Percentiles rank a stretch among this genome's conserved stretches.
phyloP scores from a whole-genome alignment of 2,888 invertebrate genomes.

The Drosophila flavopinicola region DNA sequence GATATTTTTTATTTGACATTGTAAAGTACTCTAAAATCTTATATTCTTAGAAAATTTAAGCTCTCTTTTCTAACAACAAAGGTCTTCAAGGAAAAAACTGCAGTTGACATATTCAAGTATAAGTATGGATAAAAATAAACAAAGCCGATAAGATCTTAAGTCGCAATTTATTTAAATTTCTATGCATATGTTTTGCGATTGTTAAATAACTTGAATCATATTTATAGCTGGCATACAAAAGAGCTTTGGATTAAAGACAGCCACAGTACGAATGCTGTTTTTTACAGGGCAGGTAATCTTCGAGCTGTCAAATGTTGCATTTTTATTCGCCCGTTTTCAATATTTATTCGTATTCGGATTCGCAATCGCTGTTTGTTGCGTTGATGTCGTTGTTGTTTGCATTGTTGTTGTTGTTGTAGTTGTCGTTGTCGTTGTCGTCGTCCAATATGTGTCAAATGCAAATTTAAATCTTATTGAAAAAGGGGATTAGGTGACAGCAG shows the following conservation, averaged over 20 bases:
- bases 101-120: no score
- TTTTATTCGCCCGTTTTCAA: conserved; percentile 46
- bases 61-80: no score
- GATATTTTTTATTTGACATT: no score
- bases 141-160: no score
- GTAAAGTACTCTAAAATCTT: no score
- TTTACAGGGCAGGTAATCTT: conserved; percentile 56
- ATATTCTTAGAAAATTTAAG: not conserved
- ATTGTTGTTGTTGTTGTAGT: conserved; percentile 9
- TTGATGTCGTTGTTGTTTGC: conserved; percentile 1
- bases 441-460: conserved; percentile 81
- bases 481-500: conserved; percentile 80
- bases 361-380: conserved; percentile 47
- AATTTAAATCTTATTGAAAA: conserved; percentile 82
- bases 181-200: not conserved
- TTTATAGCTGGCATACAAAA: conserved; percentile 1
- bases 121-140: no score
- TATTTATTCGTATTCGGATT: conserved; percentile 45
- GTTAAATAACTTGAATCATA: not conserved
- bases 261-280: conserved; percentile 11
- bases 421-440: conserved; percentile 62
- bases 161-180: no score
- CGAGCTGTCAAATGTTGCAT: conserved; percentile 60
- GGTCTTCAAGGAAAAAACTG: no score
- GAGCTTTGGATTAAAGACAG: not conserved